phyloP scores from a whole-genome alignment of 2,888 invertebrate genomes.

The Leucophenga montana region DNA sequence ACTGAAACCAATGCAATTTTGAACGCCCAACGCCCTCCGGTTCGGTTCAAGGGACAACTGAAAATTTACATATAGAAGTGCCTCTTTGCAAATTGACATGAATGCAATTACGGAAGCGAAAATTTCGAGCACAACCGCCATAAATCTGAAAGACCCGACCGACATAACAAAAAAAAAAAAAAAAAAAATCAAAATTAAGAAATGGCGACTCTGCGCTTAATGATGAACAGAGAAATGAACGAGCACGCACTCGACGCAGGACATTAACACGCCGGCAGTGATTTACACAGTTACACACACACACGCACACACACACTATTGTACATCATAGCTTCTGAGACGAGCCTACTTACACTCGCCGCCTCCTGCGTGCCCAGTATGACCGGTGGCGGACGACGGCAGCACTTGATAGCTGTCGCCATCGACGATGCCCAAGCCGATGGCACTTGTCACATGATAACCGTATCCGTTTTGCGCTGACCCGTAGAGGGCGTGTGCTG shows the following conservation, averaged over 20 bases:
- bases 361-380: conserved; percentile 38
- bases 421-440: conserved; percentile 58
- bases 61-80: conserved; percentile 4
- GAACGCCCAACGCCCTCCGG: too few species aligned
- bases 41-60: too few species aligned
- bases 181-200: background rate
- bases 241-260: conserved; percentile 31
- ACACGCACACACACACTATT: conserved; percentile 19
- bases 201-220: background rate
- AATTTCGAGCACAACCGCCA: conserved; percentile 10
- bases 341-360: conserved; percentile 67
- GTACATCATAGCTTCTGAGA: background rate
- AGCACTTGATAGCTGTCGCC: conserved; percentile 70
- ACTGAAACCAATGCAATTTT: too few species aligned
- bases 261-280: conserved; percentile 33
- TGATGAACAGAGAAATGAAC: background rate
- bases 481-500: conserved; percentile 43
- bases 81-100: conserved; percentile 54
- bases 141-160: conserved; percentile 4
- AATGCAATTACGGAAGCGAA: conserved; percentile 58
- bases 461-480: conserved; percentile 63
- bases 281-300: conserved; percentile 10
- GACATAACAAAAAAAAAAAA: conserved; percentile 9
- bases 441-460: conserved; percentile 70
- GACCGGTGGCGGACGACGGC: conserved; percentile 61